Percentiles rank a stretch among this genome's conserved stretches.
Conservation (phyloP, 2,797 vertebrate species). For the Setipinna tenuifilis region DNA sequence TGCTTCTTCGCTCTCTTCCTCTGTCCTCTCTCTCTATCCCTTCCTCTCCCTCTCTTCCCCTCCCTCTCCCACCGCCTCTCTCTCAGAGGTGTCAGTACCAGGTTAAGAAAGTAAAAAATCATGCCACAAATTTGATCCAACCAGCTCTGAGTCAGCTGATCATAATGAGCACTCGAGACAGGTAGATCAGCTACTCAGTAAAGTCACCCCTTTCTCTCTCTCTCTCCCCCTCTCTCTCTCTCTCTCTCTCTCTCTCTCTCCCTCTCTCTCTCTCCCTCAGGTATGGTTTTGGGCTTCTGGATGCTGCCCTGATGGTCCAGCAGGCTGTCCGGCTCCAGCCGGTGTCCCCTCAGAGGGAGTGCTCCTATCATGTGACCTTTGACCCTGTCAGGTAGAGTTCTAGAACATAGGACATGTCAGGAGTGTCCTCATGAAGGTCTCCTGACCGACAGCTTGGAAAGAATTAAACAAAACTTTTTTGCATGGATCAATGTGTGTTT, state of each 20-base stretch:
- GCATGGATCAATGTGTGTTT: too few species aligned
- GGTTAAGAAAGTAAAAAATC: too few species aligned
- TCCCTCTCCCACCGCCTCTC: too few species aligned
- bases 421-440: too few species aligned
- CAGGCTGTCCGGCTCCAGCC: conserved; percentile 57
- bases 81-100: too few species aligned
- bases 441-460: too few species aligned
- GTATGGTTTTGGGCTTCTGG: conserved; percentile 69
- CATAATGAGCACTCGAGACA: too few species aligned
- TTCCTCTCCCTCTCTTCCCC: conserved; percentile 15
- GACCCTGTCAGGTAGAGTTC: conserved; percentile 54
- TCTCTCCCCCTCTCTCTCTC: background rate
- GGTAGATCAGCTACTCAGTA: too few species aligned
- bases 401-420: background rate
- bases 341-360: conserved; percentile 57
- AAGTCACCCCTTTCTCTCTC: background rate
- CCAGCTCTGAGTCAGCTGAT: too few species aligned
- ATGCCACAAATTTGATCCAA: too few species aligned
- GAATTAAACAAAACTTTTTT: too few species aligned
- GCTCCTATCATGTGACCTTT: conserved; percentile 54
- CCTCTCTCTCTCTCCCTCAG: conserved; percentile 50
- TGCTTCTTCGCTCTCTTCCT: too few species aligned
- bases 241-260: conserved; percentile 25
- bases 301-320: conserved; percentile 70
- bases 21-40: background rate